A percentile compares a stretch with the other conserved stretches of the same genome.
Conservation (phyloP, 2,888 invertebrate genomes). For the Eristalinus sepulchralis region DNA sequence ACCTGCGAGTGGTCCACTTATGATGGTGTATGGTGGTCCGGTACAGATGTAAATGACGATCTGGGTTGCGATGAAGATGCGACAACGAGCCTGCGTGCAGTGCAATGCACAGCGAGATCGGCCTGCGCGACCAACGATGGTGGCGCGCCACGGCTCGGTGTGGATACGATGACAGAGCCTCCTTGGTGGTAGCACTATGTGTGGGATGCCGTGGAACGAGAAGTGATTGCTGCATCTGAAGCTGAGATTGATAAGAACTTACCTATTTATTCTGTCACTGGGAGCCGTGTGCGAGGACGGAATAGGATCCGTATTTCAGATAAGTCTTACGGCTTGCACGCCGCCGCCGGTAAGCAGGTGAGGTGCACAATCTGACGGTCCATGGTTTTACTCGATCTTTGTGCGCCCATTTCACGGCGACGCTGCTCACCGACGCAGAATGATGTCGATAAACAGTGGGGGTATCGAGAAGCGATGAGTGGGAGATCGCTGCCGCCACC, state of each 20-base stretch:
- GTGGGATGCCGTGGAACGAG: constrained; percentile 55
- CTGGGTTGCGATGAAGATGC: constrained; percentile 62
- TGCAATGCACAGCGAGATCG: not conserved
- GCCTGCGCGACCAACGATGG: not conserved
- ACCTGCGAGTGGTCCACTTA: constrained; percentile 19
- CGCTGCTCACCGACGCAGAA: not conserved
- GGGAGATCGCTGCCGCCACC: not conserved
- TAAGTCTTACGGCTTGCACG: not conserved
- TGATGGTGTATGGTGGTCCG: constrained; percentile 54
- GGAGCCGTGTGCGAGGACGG: not conserved
- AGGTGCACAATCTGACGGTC: not conserved
- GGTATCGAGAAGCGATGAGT: not conserved
- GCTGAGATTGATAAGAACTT: constrained; percentile 36
- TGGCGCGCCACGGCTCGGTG: not conserved
- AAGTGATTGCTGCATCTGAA: constrained; percentile 48
- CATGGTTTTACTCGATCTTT: not conserved
- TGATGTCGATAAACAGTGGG: not conserved
- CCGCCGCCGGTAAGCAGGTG: not conserved
- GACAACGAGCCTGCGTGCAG: constrained; percentile 22
- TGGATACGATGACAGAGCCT: constrained; percentile 7
- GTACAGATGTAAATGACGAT: constrained; percentile 69
- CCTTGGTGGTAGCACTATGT: constrained; percentile 60
- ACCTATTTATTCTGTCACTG: constrained; percentile 34
- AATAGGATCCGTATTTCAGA: constrained; percentile 2
- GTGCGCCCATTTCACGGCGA: not conserved